These are phyloP conservation scores for Phataginus tetradactyla DNA, from an alignment of 2,797 vertebrate species.

Conservation along the genomic window DNA sequence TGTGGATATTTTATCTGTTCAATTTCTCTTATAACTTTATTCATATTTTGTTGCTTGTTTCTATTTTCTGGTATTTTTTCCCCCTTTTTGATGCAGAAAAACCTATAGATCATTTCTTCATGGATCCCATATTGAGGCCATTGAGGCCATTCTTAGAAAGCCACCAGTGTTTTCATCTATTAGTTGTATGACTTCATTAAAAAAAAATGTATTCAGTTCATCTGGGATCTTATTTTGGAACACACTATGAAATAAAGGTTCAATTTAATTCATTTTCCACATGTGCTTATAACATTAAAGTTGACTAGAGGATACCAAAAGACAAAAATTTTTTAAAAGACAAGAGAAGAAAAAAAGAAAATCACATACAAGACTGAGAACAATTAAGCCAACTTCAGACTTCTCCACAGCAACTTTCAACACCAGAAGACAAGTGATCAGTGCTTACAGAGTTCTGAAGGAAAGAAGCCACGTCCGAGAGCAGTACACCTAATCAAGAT, in stretches of 20 bases:
- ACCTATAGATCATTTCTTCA: not conserved
- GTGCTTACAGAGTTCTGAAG: not conserved
- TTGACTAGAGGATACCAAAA: not conserved
- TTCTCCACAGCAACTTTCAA: not conserved
- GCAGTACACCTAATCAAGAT: not conserved
- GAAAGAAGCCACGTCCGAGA: not conserved
- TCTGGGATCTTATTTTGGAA: constrained; percentile 4
- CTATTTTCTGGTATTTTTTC: not conserved
- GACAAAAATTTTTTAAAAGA: not conserved
- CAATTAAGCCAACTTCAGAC: not conserved
- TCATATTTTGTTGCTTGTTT: not conserved
- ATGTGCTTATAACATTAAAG: not conserved
- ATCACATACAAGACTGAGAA: not conserved
- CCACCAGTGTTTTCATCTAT: not conserved
- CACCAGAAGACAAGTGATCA: not conserved
- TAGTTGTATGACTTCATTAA: not conserved
- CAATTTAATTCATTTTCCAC: constrained; percentile 12
- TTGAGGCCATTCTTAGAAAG: not conserved
- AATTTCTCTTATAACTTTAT: not conserved
- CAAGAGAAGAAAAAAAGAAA: not conserved
- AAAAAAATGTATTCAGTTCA: not conserved
- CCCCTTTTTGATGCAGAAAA: not conserved
- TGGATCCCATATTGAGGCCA: not conserved
- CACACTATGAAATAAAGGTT: not conserved
- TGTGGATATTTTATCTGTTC: not conserved